Conservation (phyloP, 2,888 invertebrate genomes). For the Leptarthrus brevirostris region DNA sequence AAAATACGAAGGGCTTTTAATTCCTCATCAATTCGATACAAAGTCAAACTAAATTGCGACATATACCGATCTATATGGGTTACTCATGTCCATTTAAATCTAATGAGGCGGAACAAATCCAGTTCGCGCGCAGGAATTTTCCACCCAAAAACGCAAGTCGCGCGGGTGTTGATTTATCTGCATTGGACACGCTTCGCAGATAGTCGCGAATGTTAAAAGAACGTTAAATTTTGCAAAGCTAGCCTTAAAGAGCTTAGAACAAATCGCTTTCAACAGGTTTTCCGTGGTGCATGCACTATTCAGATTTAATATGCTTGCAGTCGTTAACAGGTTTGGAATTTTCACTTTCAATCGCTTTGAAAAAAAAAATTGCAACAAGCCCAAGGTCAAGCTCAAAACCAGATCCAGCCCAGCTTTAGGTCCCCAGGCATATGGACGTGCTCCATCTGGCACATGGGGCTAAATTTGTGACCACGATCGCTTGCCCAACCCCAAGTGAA, state of each 20-base stretch:
- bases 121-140: slow-evolving; percentile 23
- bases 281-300: not conserved
- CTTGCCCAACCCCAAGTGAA: slow-evolving; percentile 4
- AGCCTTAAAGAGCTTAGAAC: not conserved
- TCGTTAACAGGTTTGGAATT: slow-evolving; percentile 12
- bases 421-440: slow-evolving; percentile 10
- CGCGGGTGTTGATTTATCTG: slow-evolving; percentile 16
- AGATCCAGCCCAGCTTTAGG: slow-evolving; percentile 20
- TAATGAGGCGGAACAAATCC: slow-evolving; percentile 31
- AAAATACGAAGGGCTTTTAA: slow-evolving; percentile 5
- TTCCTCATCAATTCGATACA: not conserved
- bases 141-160: slow-evolving; percentile 11
- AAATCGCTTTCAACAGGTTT: not conserved
- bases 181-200: slow-evolving; percentile 13
- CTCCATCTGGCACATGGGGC: not conserved
- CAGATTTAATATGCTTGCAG: not conserved
- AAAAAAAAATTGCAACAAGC: slow-evolving; percentile 26
- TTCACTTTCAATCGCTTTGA: slow-evolving; percentile 34
- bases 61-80: slow-evolving; percentile 11
- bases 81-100: slow-evolving; percentile 16
- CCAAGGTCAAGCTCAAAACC: slow-evolving; percentile 45
- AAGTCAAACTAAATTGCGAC: slow-evolving; percentile 9
- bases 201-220: not conserved
- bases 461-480: slow-evolving; percentile 23
- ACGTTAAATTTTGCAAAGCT: not conserved